phyloP scores from a whole-genome alignment of 2,113 vertebrate genomes.

The Embiotoca jacksoni region DNA sequence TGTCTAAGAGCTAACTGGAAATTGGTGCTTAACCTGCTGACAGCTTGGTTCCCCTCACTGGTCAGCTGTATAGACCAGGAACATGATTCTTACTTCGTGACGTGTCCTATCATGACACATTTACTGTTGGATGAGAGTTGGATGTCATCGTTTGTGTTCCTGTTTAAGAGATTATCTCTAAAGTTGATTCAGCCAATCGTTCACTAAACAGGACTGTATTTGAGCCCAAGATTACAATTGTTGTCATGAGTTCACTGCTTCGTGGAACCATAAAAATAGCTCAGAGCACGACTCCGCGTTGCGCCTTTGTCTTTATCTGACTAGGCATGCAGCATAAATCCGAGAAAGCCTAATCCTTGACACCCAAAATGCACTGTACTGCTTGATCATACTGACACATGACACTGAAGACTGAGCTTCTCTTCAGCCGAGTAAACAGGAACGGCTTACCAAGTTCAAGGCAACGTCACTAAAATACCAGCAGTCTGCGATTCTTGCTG shows the following conservation, averaged over 20 bases:
- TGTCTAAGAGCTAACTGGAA: no score
- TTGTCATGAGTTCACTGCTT: neutral
- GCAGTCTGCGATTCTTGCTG: neutral
- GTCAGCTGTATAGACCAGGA: neutral
- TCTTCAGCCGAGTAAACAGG: slow-evolving; percentile 13
- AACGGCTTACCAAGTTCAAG: slow-evolving; percentile 30
- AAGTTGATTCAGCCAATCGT: neutral
- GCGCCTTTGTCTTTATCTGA: slow-evolving; percentile 13
- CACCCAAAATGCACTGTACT: slow-evolving; percentile 18
- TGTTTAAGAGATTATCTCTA: neutral
- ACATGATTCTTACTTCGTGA: neutral
- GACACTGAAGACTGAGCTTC: slow-evolving; percentile 11
- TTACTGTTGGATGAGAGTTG: neutral
- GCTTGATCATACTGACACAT: slow-evolving; percentile 44
- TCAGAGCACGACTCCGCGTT: neutral
- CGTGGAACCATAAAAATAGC: slow-evolving; percentile 7
- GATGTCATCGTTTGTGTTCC: neutral
- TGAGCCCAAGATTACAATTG: neutral
- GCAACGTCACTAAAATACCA: neutral
- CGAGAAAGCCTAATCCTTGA: slow-evolving; percentile 44
- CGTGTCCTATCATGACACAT: neutral
- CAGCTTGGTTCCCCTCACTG: neutral
- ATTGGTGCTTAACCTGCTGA: neutral
- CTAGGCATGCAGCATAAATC: slow-evolving; percentile 32
- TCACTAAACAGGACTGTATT: neutral